A percentile compares a stretch with the other conserved stretches of the same genome.
These are phyloP conservation scores for Chelon auratus DNA, from an alignment of 2,797 vertebrate genomes.

Conservation along the genomic window DNA sequence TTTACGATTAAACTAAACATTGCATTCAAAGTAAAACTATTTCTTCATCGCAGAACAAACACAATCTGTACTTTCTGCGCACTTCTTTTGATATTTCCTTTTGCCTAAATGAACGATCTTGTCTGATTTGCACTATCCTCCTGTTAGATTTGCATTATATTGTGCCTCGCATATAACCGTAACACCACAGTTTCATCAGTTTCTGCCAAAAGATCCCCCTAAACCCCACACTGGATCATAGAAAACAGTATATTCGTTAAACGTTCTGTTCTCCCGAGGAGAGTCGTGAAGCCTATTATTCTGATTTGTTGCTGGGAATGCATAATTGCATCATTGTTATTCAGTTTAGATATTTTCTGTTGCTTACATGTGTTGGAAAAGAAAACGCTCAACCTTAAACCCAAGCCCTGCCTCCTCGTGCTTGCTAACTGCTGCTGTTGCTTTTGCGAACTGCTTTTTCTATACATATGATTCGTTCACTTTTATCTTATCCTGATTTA, in stretches of 20 bases:
- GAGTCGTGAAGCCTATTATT: neutral
- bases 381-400: neutral
- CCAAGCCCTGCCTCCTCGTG: neutral
- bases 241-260: neutral
- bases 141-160: too few species aligned
- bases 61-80: too few species aligned
- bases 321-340: constrained; percentile 1
- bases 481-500: constrained; percentile 14
- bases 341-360: neutral
- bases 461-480: neutral
- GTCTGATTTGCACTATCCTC: too few species aligned
- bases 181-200: neutral
- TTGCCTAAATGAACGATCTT: too few species aligned
- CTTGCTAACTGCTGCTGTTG: neutral
- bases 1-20: too few species aligned
- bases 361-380: neutral
- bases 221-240: neutral
- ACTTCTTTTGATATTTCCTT: too few species aligned
- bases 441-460: neutral
- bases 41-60: too few species aligned
- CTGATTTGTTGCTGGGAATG: neutral
- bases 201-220: neutral
- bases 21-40: too few species aligned
- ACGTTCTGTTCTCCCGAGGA: neutral
- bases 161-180: too few species aligned